phyloP scores from a whole-genome alignment of 2,797 vertebrate species.

The Rhabdomys pumilio region DNA sequence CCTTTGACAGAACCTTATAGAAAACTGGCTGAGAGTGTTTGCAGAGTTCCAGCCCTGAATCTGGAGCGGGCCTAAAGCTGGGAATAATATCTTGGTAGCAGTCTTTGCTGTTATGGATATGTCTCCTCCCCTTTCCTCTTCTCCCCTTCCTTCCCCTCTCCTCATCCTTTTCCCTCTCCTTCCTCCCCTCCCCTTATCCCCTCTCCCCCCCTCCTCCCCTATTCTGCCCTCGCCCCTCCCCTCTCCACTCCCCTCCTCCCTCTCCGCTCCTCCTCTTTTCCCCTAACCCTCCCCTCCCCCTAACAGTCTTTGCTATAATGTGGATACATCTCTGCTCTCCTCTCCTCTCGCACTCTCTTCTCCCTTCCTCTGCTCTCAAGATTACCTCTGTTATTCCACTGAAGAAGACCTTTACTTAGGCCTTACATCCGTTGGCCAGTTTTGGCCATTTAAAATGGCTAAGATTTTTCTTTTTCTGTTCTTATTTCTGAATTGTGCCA shows the following conservation, averaged over 20 bases:
- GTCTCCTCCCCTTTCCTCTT: not conserved
- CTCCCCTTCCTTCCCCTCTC: not conserved
- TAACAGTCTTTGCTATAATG: not conserved
- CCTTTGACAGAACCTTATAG: not conserved
- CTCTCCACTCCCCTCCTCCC: too few species aligned
- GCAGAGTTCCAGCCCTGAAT: not conserved
- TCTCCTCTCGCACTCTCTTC: too few species aligned
- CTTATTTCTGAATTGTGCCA: conserved; percentile 43
- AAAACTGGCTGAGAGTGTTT: not conserved
- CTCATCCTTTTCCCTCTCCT: not conserved
- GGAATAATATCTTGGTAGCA: not conserved
- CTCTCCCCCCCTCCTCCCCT: not conserved
- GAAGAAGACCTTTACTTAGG: conserved; percentile 17
- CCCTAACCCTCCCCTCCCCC: not conserved
- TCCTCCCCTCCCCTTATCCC: not conserved
- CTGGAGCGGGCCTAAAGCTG: not conserved
- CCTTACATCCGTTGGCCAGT: not conserved
- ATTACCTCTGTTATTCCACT: not conserved
- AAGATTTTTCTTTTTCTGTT: not conserved
- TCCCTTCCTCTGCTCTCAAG: not conserved
- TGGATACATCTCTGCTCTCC: not conserved
- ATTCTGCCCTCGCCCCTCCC: too few species aligned
- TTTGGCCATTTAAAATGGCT: conserved; percentile 27
- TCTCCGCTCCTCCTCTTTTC: too few species aligned
- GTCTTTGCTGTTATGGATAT: not conserved